A percentile compares a stretch with the other conserved stretches of the same genome.
phyloP scores from a whole-genome alignment of 2,797 vertebrate genomes.

The Prionace glauca region DNA sequence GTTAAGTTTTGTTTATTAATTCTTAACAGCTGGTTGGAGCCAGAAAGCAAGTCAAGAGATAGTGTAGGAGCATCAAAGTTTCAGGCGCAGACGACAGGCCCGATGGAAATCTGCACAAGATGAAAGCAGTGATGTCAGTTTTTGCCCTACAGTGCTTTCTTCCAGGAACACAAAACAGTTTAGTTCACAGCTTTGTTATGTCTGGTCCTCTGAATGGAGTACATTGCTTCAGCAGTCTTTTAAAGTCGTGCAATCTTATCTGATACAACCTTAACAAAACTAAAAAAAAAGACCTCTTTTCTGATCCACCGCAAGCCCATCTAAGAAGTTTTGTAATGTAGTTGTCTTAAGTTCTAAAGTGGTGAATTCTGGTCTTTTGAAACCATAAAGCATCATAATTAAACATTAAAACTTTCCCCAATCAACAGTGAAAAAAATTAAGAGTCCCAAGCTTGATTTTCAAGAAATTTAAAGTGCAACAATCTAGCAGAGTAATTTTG shows the following conservation, averaged over 20 bases:
- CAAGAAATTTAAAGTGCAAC: not conserved
- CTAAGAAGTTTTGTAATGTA: not conserved
- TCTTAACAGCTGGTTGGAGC: slow-evolving; percentile 35
- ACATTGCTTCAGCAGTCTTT: slow-evolving; percentile 15
- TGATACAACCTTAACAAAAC: slow-evolving; percentile 11
- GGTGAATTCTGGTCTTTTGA: not conserved
- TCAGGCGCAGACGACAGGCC: not conserved
- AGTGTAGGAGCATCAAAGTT: slow-evolving; percentile 39
- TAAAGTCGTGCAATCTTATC: slow-evolving; percentile 26
- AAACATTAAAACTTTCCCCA: not conserved
- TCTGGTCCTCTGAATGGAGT: slow-evolving; percentile 26
- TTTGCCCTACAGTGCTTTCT: slow-evolving; percentile 32
- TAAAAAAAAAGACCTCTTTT: not conserved
- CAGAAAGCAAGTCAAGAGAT: slow-evolving; percentile 35
- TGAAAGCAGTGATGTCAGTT: slow-evolving; percentile 36
- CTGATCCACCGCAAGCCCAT: not conserved
- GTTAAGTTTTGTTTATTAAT: slow-evolving; percentile 25
- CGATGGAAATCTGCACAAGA: slow-evolving; percentile 40
- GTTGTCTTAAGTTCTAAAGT: not conserved
- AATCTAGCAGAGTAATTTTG: not conserved
- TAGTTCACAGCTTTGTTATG: slow-evolving; percentile 38
- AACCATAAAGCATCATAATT: not conserved
- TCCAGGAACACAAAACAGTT: slow-evolving; percentile 32
- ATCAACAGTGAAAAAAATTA: not conserved
- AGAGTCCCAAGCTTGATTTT: not conserved